Percentiles rank a stretch among this genome's conserved stretches.
These are phyloP conservation scores for Aromia moschata DNA, from an alignment of 2,888 invertebrate genomes.

Conservation along the genomic window DNA sequence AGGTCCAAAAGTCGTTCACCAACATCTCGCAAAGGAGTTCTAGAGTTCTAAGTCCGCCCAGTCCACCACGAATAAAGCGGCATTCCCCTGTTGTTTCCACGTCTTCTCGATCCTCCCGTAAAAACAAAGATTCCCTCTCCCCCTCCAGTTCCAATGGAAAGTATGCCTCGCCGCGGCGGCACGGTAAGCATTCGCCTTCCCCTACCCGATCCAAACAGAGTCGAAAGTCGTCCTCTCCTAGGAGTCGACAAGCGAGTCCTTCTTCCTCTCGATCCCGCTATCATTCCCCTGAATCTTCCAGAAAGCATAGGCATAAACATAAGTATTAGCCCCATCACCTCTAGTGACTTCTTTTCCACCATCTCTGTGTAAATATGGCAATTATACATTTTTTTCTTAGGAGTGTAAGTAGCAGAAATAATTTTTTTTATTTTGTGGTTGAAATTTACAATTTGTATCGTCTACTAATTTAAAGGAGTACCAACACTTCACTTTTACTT, in stretches of 20 bases:
- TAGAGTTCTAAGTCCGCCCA: slow-evolving; percentile 58
- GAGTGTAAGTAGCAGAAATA: slow-evolving; percentile 5
- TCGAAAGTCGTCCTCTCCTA: slow-evolving; percentile 57
- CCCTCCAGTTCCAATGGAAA: slow-evolving; percentile 56
- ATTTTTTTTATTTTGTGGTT: neutral
- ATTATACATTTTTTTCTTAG: slow-evolving; percentile 8
- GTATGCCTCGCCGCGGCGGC: slow-evolving; percentile 56
- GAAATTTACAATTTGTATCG: neutral
- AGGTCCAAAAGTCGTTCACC: slow-evolving; percentile 63
- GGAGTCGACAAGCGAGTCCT: slow-evolving; percentile 49
- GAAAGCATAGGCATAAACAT: slow-evolving; percentile 67
- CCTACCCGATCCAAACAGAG: slow-evolving; percentile 55
- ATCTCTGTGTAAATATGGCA: slow-evolving; percentile 17
- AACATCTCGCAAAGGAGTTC: slow-evolving; percentile 56
- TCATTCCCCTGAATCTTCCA: slow-evolving; percentile 62
- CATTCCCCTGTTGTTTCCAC: slow-evolving; percentile 55
- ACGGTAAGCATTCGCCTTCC: slow-evolving; percentile 56
- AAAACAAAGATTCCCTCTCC: slow-evolving; percentile 56
- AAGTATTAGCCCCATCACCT: slow-evolving; percentile 60
- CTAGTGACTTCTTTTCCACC: neutral
- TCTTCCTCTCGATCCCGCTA: slow-evolving; percentile 55
- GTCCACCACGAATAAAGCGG: slow-evolving; percentile 59
- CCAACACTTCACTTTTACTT: neutral
- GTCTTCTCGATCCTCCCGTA: slow-evolving; percentile 56
- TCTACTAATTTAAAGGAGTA: slow-evolving; percentile 2